Conservation (phyloP, 1,140 invertebrate species). For the Zaprionus lachaisei region DNA sequence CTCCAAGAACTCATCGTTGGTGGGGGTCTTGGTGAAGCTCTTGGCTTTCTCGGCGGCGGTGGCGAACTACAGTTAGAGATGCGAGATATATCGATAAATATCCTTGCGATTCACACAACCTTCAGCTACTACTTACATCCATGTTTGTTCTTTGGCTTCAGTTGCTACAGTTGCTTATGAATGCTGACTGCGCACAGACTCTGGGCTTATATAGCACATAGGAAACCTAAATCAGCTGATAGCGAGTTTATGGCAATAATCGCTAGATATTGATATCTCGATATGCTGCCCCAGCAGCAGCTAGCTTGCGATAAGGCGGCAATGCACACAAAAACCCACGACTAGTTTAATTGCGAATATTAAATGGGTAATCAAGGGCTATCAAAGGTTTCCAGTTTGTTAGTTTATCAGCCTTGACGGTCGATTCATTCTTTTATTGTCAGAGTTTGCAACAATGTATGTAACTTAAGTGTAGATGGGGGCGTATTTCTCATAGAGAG, state of each 20-base stretch:
- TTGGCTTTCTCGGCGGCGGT: slow-evolving; percentile 91
- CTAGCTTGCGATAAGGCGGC: not conserved
- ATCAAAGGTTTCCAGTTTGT: slow-evolving; percentile 30
- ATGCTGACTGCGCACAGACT: slow-evolving; percentile 7
- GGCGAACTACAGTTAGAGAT: slow-evolving; percentile 87
- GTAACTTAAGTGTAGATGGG: slow-evolving; percentile 72
- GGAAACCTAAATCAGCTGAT: slow-evolving; percentile 25
- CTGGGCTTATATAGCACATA: slow-evolving; percentile 35
- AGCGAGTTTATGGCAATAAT: slow-evolving; percentile 40
- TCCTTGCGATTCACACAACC: not conserved
- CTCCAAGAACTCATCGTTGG: slow-evolving; percentile 92
- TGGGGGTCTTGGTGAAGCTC: slow-evolving; percentile 90
- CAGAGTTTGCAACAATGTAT: slow-evolving; percentile 7
- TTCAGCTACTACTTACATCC: slow-evolving; percentile 63
- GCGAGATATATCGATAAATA: slow-evolving; percentile 80
- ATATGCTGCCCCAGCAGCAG: slow-evolving; percentile 5
- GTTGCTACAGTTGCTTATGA: slow-evolving; percentile 40
- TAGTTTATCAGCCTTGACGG: slow-evolving; percentile 9
- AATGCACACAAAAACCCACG: slow-evolving; percentile 15
- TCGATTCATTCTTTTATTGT: slow-evolving; percentile 31
- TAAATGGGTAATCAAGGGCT: slow-evolving; percentile 7
- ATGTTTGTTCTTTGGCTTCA: slow-evolving; percentile 44
- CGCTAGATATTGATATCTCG: slow-evolving; percentile 47
- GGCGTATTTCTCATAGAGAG: slow-evolving; percentile 89
- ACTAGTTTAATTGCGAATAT: slow-evolving; percentile 28